Conservation (phyloP, 2,113 vertebrate species). For the Acanthochromis polyacanthus region DNA sequence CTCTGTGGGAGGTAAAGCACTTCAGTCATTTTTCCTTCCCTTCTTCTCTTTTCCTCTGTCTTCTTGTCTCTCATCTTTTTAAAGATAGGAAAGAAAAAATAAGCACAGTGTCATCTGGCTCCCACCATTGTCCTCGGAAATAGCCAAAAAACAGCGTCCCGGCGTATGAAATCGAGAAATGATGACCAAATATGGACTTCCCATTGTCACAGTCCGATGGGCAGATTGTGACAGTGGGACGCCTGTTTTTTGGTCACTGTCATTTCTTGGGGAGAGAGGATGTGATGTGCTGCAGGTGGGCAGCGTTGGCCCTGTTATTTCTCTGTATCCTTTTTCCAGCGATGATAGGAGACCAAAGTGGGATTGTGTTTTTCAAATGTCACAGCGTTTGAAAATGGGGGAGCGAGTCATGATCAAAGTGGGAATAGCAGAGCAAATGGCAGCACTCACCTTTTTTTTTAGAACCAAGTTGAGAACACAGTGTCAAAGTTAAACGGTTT, state of each 20-base stretch:
- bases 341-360: constrained; percentile 66
- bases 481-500: constrained; percentile 65
- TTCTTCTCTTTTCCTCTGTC: constrained; percentile 4
- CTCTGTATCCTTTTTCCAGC: constrained; percentile 46
- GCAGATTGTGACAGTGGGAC: constrained; percentile 75
- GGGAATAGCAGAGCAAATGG: constrained; percentile 60
- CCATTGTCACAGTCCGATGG: constrained; percentile 52
- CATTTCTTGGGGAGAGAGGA: constrained; percentile 72
- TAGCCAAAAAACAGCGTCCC: constrained; percentile 51
- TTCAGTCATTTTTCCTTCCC: constrained; percentile 36
- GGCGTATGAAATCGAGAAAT: constrained; percentile 44
- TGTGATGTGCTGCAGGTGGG: constrained; percentile 67
- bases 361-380: constrained; percentile 72
- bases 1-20: constrained; percentile 71
- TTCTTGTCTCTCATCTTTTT: constrained; percentile 40
- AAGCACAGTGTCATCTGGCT: constrained; percentile 27
- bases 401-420: constrained; percentile 67
- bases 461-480: constrained; percentile 54
- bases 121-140: constrained; percentile 54
- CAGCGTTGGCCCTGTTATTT: constrained; percentile 64
- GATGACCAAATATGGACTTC: constrained; percentile 72
- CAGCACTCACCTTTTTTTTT: constrained; percentile 57
- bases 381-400: constrained; percentile 61
- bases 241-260: constrained; percentile 68
- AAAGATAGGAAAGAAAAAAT: constrained; percentile 15